These are phyloP conservation scores for Myotis findleyi DNA, from an alignment of 2,797 vertebrate species.

Conservation along the genomic window DNA sequence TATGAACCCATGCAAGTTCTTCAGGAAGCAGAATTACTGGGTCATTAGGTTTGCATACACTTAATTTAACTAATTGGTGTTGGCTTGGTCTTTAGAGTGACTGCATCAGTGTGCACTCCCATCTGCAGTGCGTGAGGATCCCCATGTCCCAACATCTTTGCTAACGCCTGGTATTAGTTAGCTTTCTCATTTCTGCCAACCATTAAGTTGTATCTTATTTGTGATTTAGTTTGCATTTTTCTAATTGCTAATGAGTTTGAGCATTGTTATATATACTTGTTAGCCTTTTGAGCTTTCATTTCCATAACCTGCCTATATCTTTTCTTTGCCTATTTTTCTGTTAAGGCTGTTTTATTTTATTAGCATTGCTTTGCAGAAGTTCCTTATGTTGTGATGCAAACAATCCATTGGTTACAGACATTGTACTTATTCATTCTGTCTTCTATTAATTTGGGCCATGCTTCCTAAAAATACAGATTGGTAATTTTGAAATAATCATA, in stretches of 20 bases:
- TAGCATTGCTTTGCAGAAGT: neutral
- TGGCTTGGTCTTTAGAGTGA: neutral
- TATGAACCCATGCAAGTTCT: neutral
- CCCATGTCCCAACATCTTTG: neutral
- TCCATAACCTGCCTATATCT: neutral
- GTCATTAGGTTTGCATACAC: neutral
- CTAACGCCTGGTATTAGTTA: neutral
- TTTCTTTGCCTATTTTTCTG: neutral
- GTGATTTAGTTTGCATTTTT: slow-evolving; percentile 42
- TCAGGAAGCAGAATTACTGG: slow-evolving; percentile 26
- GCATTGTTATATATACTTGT: neutral
- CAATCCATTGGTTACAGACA: neutral
- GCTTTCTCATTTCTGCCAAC: neutral
- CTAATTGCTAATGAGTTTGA: neutral
- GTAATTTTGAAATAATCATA: neutral
- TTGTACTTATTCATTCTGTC: neutral
- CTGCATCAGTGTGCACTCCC: neutral
- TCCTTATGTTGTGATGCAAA: neutral
- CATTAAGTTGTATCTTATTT: neutral
- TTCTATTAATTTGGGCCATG: neutral
- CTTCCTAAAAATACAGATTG: slow-evolving; percentile 36
- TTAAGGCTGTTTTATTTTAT: neutral
- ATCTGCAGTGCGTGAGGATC: neutral
- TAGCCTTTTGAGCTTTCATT: neutral
- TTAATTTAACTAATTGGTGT: neutral